Percentiles rank a stretch among this genome's conserved stretches.
Evolutionary conservation across 2,113 vertebrate species (phyloP).

Genomic region (Romanogobio albipinnatus): DNA sequence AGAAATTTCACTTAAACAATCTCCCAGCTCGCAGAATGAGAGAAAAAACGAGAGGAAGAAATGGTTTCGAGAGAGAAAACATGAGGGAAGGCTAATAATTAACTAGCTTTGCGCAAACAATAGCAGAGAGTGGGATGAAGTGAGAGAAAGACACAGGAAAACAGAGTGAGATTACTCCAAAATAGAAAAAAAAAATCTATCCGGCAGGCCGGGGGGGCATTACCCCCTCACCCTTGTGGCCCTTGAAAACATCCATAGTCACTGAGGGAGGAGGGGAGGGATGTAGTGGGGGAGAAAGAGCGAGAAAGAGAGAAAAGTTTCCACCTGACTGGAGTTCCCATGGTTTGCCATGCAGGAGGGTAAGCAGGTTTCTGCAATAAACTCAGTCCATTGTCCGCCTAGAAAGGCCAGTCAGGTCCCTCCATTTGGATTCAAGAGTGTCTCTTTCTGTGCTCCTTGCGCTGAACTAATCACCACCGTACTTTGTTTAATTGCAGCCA

Average conservation of each 20-base stretch:
- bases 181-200: not conserved
- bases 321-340: constrained; percentile 99
- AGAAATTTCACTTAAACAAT: constrained; percentile 77
- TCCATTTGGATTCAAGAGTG: constrained; percentile 99
- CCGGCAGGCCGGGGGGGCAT: constrained; percentile 76
- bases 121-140: constrained; percentile 72
- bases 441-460: constrained; percentile 97
- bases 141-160: constrained; percentile 76
- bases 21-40: not conserved
- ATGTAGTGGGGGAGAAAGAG: constrained; percentile 61
- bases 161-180: constrained; percentile 35
- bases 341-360: constrained; percentile 94
- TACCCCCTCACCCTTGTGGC: constrained; percentile 84
- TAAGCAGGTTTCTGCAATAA: constrained; percentile 99
- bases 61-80: constrained; percentile 61
- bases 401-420: constrained; percentile 99
- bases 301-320: constrained; percentile 88
- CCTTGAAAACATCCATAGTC: constrained; percentile 88
- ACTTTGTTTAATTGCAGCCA: constrained; percentile 99
- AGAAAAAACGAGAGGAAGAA: constrained; percentile 1
- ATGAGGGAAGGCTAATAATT: constrained; percentile 91
- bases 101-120: constrained; percentile 86
- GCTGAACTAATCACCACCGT: constrained; percentile 99
- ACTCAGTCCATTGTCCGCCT: constrained; percentile 96
- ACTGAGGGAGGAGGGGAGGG: constrained; percentile 49